Evolutionary conservation across 2,888 invertebrate species (phyloP), one percentile per base, ranked within the genome.

Genomic region (Anaspis maculata): DNA sequence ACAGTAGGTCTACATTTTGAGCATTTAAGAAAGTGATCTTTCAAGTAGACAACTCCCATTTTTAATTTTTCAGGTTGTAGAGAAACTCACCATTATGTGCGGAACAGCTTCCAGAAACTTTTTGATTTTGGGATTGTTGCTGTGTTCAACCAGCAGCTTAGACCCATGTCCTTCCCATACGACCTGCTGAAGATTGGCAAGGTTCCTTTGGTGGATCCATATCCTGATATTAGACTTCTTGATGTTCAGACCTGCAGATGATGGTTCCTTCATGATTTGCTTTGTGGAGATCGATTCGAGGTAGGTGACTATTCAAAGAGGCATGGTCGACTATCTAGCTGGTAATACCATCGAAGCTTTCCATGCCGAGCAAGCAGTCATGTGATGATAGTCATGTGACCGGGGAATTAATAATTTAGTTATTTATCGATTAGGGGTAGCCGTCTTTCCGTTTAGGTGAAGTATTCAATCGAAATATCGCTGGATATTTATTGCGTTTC

Each of bases 151-250:
- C 39, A 85, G 71, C 27, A 92, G 72, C 46, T 85, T 77, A 36
- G 82, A 74, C 1, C 92, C 94, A 56, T 91, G 86, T 0, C 94
- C 92, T 54, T 86, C 86, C 85, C 91, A 87, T 31, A 92, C 73
- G 3, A 91, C 85, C 56, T 84, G 82, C 66, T 91, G 89, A 50
- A 92, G 69, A 49, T 85, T 83, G 30, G 77, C 77, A 61, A 92
- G 75, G 65, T 92, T 89, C 62, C 86, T 79, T 64, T 92, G 91
- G 64, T 92, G 89, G 52, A 92, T 89, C 94, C 94, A 95, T 70
- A 92, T 92, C 48, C 92, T 73, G 45, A 95, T 91, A 58, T 89
- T 91, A 46, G 91, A 85, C 36, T 64, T 66, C 42, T 66, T 66
- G 39, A 55, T 56, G 31, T 47, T 81, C 59, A 85, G 68, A 61